Percentiles rank a stretch among this genome's conserved stretches.
Conservation (phyloP, 2,888 invertebrate genomes). For the Caenorhabditis parvicauda region DNA sequence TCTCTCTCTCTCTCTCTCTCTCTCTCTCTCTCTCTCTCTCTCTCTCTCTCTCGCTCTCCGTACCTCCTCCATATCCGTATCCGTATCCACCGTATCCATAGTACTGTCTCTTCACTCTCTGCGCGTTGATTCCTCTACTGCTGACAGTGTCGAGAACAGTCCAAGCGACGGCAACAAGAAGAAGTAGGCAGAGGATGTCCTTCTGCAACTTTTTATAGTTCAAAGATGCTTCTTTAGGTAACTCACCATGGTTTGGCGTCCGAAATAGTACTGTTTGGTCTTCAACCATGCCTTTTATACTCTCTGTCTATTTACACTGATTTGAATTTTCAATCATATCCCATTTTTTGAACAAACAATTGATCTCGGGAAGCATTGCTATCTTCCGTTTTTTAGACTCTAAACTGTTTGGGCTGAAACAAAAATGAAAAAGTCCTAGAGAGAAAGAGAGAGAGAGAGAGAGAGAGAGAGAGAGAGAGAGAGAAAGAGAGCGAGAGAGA, state of each 20-base stretch:
- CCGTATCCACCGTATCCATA: conserved; percentile 18
- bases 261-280: conserved; percentile 11
- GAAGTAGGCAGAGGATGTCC: conserved; percentile 21
- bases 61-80: conserved; percentile 16
- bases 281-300: conserved; percentile 7
- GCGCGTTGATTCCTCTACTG: conserved; percentile 20
- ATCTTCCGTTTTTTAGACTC: not conserved
- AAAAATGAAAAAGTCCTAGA: too few species aligned
- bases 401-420: not conserved
- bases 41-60: too few species aligned
- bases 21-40: too few species aligned
- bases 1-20: too few species aligned
- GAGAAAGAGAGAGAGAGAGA: too few species aligned
- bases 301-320: too few species aligned
- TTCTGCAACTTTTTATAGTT: conserved; percentile 6
- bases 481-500: too few species aligned
- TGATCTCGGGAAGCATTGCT: too few species aligned
- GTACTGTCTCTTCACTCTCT: conserved; percentile 26
- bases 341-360: not conserved
- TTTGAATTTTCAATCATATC: not conserved
- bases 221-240: not conserved
- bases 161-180: conserved; percentile 27
- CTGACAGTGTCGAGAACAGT: conserved; percentile 27
- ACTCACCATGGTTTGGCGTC: conserved; percentile 4
- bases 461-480: too few species aligned